Conservation (phyloP, 1,140 invertebrate species). For the Philaenus spumarius region DNA sequence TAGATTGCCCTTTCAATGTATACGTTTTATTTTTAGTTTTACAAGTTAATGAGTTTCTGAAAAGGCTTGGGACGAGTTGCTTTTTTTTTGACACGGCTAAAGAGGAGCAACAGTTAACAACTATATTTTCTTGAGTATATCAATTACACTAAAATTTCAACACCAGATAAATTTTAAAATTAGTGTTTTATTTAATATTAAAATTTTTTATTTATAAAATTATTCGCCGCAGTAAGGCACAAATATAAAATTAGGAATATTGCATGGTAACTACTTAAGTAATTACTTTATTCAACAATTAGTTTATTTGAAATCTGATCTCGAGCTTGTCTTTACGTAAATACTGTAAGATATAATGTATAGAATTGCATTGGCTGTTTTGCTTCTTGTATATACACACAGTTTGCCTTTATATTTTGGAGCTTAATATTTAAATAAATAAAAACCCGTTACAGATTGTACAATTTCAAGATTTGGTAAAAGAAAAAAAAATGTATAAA, state of each 20-base stretch:
- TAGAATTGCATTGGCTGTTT: not conserved
- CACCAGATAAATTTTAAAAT: not conserved
- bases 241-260: not conserved
- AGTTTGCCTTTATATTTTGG: conserved; percentile 22
- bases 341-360: not conserved
- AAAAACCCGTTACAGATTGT: not conserved
- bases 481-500: not conserved
- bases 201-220: not conserved
- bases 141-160: too few species aligned
- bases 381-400: conserved; percentile 13
- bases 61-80: too few species aligned
- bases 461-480: not conserved
- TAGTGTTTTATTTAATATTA: not conserved
- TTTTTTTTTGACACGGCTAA: too few species aligned
- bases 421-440: conserved; percentile 14
- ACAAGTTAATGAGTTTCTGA: too few species aligned
- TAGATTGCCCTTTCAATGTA: too few species aligned
- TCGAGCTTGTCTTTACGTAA: conserved; percentile 9
- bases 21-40: too few species aligned
- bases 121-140: too few species aligned
- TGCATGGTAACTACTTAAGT: not conserved
- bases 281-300: not conserved
- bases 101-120: too few species aligned
- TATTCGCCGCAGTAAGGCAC: not conserved
- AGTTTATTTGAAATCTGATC: not conserved